phyloP scores from a whole-genome alignment of 2,113 vertebrate species.

The Sylvia atricapilla region DNA sequence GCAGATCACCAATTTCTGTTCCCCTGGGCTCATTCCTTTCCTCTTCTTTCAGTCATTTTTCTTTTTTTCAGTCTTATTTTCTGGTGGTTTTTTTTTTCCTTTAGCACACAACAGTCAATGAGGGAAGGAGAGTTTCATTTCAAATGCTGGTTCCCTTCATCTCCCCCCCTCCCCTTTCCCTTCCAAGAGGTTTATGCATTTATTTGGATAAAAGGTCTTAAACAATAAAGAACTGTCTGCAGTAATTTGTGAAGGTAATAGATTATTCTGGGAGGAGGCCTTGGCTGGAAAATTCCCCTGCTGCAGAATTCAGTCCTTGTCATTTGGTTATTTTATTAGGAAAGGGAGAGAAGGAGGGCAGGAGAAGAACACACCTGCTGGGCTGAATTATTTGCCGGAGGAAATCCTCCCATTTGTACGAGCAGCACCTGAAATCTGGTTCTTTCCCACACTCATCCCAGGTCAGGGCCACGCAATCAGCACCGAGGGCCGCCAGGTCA shows the following conservation, averaged over 20 bases:
- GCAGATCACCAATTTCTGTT: slow-evolving; percentile 47
- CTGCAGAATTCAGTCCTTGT: slow-evolving; percentile 22
- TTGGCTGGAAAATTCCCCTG: not conserved
- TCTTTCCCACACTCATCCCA: not conserved
- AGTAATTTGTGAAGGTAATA: slow-evolving; percentile 50
- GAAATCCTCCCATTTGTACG: not conserved
- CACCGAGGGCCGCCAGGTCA: not conserved
- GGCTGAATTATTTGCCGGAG: not conserved
- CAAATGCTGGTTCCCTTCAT: not conserved
- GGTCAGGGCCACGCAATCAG: not conserved
- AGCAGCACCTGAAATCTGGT: not conserved
- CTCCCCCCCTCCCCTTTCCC: not conserved
- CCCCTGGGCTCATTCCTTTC: slow-evolving; percentile 15
- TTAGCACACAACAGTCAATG: not conserved
- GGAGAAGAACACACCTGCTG: not conserved
- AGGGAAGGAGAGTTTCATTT: slow-evolving; percentile 15
- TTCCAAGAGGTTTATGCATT: slow-evolving; percentile 39
- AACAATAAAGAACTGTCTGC: slow-evolving; percentile 57
- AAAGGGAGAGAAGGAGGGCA: not conserved
- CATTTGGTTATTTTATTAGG: slow-evolving; percentile 24
- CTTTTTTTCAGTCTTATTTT: not conserved
- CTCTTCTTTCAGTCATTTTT: not conserved
- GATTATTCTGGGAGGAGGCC: slow-evolving; percentile 49
- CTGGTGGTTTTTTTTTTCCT: not conserved
- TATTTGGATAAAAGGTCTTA: slow-evolving; percentile 65